These are phyloP conservation scores for Schizopygopsis pylzovi DNA, from an alignment of 2,797 vertebrate genomes.

Conservation along the genomic window DNA sequence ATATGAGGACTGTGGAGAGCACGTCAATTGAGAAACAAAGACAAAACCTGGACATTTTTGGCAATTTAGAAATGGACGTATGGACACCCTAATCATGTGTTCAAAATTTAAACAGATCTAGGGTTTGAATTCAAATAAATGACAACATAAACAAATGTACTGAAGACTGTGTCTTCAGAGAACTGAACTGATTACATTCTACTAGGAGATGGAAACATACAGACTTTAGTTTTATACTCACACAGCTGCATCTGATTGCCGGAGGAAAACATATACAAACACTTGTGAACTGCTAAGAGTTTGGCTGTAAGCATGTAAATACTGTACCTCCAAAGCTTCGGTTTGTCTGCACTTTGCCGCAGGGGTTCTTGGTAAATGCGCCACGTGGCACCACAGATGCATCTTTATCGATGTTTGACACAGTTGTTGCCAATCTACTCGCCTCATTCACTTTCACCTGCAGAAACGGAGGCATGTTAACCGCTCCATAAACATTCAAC, in stretches of 20 bases:
- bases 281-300: constrained; percentile 8
- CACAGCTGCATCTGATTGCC: constrained; percentile 52
- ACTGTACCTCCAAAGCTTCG: constrained; percentile 87
- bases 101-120: background rate
- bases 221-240: background rate
- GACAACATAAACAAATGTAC: background rate
- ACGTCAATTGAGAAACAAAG: background rate
- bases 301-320: constrained; percentile 35
- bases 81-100: background rate
- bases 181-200: constrained; percentile 17
- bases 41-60: background rate
- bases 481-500: constrained; percentile 7
- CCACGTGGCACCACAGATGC: constrained; percentile 87
- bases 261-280: constrained; percentile 29
- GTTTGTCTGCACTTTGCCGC: constrained; percentile 83
- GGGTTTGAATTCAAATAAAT: constrained; percentile 2
- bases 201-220: constrained; percentile 14
- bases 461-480: constrained; percentile 34
- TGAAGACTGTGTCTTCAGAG: constrained; percentile 1
- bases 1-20: background rate
- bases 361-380: constrained; percentile 84
- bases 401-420: constrained; percentile 87
- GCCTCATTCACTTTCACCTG: constrained; percentile 87
- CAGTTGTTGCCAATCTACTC: constrained; percentile 79
- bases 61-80: background rate